A percentile compares a stretch with the other conserved stretches of the same genome.
phyloP scores from a whole-genome alignment of 2,113 vertebrate genomes.

The Myrmophylax atrothorax region DNA sequence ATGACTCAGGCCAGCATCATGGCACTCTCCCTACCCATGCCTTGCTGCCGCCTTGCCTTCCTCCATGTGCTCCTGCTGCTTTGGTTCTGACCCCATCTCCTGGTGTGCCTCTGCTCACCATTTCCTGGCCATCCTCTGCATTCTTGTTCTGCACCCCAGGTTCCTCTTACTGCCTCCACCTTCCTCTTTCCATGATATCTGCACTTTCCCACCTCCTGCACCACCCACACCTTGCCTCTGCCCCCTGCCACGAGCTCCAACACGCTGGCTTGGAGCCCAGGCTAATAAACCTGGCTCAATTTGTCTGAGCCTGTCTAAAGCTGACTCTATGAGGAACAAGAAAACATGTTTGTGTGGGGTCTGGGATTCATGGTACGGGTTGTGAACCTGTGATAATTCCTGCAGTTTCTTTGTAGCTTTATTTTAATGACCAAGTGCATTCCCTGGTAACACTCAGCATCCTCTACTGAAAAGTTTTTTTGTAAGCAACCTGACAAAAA shows the following conservation, averaged over 20 bases:
- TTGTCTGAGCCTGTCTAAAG: background rate
- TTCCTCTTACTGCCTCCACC: background rate
- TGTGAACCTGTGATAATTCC: background rate
- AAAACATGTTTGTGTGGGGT: background rate
- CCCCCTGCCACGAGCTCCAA: background rate
- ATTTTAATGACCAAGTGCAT: background rate
- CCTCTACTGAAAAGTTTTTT: background rate
- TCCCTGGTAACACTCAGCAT: background rate
- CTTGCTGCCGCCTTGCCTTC: background rate
- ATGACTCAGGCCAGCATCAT: background rate
- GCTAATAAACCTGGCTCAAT: background rate
- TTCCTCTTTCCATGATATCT: background rate
- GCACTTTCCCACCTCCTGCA: background rate
- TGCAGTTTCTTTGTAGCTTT: background rate
- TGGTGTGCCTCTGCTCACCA: background rate
- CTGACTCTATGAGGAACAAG: background rate
- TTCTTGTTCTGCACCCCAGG: accelerated
- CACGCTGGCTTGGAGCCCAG: background rate
- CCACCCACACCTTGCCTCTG: background rate
- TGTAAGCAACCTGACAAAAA: background rate
- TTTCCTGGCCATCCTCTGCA: background rate
- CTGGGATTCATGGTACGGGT: background rate
- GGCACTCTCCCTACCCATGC: accelerated
- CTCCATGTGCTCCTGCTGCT: background rate
- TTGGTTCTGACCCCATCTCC: background rate